Base-by-base conservation (phyloP, 2,797 vertebrate genomes). In the Chiloscyllium punctatum region DNA sequence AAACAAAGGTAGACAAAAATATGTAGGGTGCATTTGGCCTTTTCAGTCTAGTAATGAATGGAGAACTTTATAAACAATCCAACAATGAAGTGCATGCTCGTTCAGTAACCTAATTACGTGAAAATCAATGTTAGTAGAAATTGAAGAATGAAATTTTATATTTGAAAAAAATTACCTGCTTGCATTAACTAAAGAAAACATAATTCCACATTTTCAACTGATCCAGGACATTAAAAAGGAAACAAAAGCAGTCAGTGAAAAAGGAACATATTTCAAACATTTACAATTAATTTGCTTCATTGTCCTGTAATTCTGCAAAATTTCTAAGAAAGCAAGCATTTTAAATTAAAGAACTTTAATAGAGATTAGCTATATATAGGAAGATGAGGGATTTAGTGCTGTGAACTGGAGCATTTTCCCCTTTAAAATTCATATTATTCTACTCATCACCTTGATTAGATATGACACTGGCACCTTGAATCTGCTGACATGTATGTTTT, bases 401-500 rank as follows among this genome's bases (percentile, higher is more conserved):
- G 13, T 37, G 92, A 72, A 94, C 23, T 71, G 25, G 66, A 94
- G 71, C 62, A 94, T 23, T 21, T 13, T 51, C 48, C 68, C 37
- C 74, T 21, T 95, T 95, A 2, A 92, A 92, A n/a, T 68, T 68
- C 53, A 88, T 37, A 33, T 92, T 33, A 77, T 62, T 77, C 48
- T 95, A 95, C 27, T 77, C 94, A 72, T 77, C 30, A 74, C 90
- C 90, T 48, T 95, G 94, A 51, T 33, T 95, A 51, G 94, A 95
- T 95, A 74, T 3, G 42, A 95, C 30, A 77, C 51, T 77, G 27
- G 25, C 71, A 95, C 51, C 30, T 53, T 77, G 94, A 77, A 16
- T 57, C 48, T 95, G 94, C 27, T 95, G 94, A 95, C 94, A 95
- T n/a, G 74, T 95, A 53, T 95, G 94, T 77, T 95, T 95, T 53